Evolutionary conservation across 2,888 invertebrate species (phyloP), one percentile per base, ranked within the genome.

Genomic region (Oegoconia quadripuncta): DNA sequence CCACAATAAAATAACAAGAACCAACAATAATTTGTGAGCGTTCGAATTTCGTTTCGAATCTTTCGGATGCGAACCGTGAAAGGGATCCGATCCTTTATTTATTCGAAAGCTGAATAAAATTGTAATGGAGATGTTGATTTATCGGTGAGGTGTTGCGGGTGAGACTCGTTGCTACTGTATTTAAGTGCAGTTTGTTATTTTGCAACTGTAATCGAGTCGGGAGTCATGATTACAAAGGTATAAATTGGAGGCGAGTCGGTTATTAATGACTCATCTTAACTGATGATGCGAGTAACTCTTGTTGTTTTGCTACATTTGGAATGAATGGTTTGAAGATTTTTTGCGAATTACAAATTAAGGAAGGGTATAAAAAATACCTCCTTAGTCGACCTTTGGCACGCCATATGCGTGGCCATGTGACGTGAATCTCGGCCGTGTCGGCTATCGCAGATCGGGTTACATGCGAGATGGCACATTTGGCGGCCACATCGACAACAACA

Each of bases 21-120:
- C 73, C 67, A 73, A 77, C 75, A 78, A 80, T 79, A 81, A 84
- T 82, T 86, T 84, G 79, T 81, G 80, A 80, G 68, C 76, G 79
- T 74, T 80, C 77, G 72, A 76, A 69, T 72, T 74, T 59, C 56
- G 50, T 72, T 74, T 59, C 56, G 50, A 52, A 48, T 44, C 50
- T 55, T 55, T 42, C 39, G 38, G 43, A 50, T 49, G 62, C 59
- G 64, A 63, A 69, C 75, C 77, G 77, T 80, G 78, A 76, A 81
- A 79, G 73, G 74, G 69, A 36, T 44, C 43, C 44, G 42, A 46
- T 54, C 57, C 65, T 66, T 66, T 68, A 73, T 71, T 75, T 74
- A 74, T 74, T 69, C 53, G 73, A 76, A 77, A 73, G 72, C 72
- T 69, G 68, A 75, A 74, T 72, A 68, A 72, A 76, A 75, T 64